Evolutionary conservation across 30 jellyfish, hydroid and myxozoan species (phyloP).

Genomic region (Phacellophora camtschatica): DNA sequence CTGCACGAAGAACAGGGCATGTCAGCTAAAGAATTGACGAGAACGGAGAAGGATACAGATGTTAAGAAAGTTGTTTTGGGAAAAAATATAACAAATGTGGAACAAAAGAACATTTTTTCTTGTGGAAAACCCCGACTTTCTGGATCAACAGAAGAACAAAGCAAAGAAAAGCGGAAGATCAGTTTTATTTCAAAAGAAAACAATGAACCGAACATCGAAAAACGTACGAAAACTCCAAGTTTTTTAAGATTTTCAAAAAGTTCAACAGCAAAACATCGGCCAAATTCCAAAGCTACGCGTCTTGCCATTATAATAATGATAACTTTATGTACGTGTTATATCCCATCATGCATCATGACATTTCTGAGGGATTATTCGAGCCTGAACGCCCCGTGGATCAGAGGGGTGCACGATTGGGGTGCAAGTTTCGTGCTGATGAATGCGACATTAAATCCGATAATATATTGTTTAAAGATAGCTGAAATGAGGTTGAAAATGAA

Average conservation of each 20-base stretch:
- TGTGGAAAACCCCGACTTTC: background rate
- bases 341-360: conserved; percentile 53
- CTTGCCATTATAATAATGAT: conserved; percentile 28
- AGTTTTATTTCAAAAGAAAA: background rate
- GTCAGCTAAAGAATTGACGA: too few species aligned
- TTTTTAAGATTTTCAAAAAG: background rate
- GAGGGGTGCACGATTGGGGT: conserved; percentile 70
- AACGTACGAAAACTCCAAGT: background rate
- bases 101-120: background rate
- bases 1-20: too few species aligned
- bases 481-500: conserved; percentile 54
- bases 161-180: too few species aligned
- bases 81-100: background rate
- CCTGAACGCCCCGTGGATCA: conserved; percentile 27
- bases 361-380: conserved; percentile 49
- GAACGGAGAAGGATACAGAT: background rate
- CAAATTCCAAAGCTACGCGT: conserved; percentile 65
- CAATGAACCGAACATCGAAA: background rate
- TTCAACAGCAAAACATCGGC: background rate
- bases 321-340: conserved; percentile 24
- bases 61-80: background rate
- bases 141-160: background rate
- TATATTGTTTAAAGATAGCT: conserved; percentile 16
- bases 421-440: conserved; percentile 54
- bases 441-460: conserved; percentile 54